These are phyloP conservation scores for Unio delphinus DNA, from an alignment of 2,888 invertebrate species.

Conservation along the genomic window DNA sequence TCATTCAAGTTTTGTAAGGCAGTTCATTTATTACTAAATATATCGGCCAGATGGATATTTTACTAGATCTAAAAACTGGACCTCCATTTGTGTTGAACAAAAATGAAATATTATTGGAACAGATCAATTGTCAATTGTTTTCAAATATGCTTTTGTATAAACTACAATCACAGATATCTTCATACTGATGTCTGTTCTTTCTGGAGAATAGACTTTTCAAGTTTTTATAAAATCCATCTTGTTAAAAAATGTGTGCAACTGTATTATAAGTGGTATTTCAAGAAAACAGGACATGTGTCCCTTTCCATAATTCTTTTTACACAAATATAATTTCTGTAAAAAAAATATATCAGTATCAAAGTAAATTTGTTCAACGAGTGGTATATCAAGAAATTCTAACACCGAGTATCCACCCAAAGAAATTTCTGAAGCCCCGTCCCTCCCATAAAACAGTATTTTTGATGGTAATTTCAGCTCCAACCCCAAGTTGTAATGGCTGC, in stretches of 20 bases:
- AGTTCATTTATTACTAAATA: slow-evolving; percentile 24
- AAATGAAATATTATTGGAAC: slow-evolving; percentile 26
- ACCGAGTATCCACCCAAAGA: too few relatives aligned
- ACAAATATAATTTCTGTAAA: neutral
- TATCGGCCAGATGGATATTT: slow-evolving; percentile 25
- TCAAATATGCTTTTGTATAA: slow-evolving; percentile 9
- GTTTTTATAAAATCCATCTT: slow-evolving; percentile 5
- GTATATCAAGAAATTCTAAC: too few relatives aligned
- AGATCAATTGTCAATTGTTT: slow-evolving; percentile 9
- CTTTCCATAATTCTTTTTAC: neutral
- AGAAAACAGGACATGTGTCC: slow-evolving; percentile 15
- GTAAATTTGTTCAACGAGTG: too few relatives aligned
- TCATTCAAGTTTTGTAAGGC: slow-evolving; percentile 9
- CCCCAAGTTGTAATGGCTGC: too few relatives aligned
- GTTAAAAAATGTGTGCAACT: slow-evolving; percentile 6
- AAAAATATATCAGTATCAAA: too few relatives aligned
- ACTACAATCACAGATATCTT: slow-evolving; percentile 21
- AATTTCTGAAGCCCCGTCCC: too few relatives aligned
- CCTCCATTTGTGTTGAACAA: slow-evolving; percentile 25
- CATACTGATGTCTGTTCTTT: neutral
- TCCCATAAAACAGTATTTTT: too few relatives aligned
- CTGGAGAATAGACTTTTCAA: slow-evolving; percentile 7
- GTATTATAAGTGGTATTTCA: slow-evolving; percentile 13
- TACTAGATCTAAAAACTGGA: slow-evolving; percentile 22
- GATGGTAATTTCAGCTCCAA: too few relatives aligned